Base-by-base conservation (phyloP, 2,888 invertebrate species). In the Ennomos fuscantarius region DNA sequence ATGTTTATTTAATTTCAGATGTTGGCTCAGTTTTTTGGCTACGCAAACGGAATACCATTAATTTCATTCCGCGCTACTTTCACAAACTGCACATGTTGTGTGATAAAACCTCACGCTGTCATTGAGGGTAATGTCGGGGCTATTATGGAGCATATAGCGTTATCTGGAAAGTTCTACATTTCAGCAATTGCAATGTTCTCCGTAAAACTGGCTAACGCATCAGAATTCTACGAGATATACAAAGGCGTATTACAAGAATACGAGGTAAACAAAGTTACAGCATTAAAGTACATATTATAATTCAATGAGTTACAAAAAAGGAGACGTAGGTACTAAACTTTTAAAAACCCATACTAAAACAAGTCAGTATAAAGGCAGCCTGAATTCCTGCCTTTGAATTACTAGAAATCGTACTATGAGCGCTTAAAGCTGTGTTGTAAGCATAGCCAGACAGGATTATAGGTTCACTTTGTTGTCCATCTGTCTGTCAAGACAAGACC, bases 171-270 rank as follows among this genome's bases (percentile, higher is more conserved):
- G 12, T 98, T 96, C 76, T 93, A 93, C 59, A 94, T 99, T 55
- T 94, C 95, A 0, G 97, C 96, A 0, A 92, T 98, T 74, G 95
- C 96, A 76, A 95, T 97, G 94, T 95, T 96, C 76, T 92, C 95
- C 55, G 89, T 99, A 71, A 96, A 95, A 70, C 92, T 95, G 40
- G 92, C 94, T 0, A 96, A 97, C 79, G 96, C 97, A 15, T 95
- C 96, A 81, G 98, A 98, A 82, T 98, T 98, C 89, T 95, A 95
- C 72, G 98, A 98, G 92, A 95, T 98, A 11, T 99, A 99, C 82
- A 96, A 97, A 81, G 97, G 96, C 0, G 96, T 97, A 47, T 84
- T 97, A 31, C 94, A 95, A 1, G 96, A 97, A 76, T 96, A 95
- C 77, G 93, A 94, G 78, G 95, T 95, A 81, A 72, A 82, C 8